These are phyloP conservation scores for Marmota monax DNA, from an alignment of 2,113 vertebrate genomes.

Conservation along the genomic window DNA sequence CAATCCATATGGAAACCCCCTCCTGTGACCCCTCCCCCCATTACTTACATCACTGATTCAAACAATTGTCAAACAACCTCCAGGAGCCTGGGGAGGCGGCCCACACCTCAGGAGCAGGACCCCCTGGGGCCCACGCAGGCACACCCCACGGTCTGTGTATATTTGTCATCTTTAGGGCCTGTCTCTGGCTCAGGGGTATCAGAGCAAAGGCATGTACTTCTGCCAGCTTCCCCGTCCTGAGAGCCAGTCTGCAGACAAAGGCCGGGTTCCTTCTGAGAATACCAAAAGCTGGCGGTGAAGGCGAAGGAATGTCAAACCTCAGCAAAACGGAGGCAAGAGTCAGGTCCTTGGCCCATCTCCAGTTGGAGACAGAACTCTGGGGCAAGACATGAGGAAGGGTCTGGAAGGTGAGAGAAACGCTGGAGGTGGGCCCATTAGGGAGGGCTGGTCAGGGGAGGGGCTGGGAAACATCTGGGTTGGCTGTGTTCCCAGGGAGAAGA, in stretches of 20 bases:
- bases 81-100: neutral
- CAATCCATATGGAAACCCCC: neutral
- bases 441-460: slow-evolving; percentile 66
- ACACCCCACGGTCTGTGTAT: neutral
- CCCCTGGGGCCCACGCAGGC: too few species aligned
- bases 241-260: neutral
- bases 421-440: slow-evolving; percentile 69
- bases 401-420: slow-evolving; percentile 54
- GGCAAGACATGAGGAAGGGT: neutral
- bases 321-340: neutral
- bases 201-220: neutral
- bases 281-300: neutral
- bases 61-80: neutral
- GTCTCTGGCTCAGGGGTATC: neutral
- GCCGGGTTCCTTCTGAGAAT: neutral
- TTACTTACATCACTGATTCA: neutral
- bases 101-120: neutral
- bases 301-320: neutral
- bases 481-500: slow-evolving; percentile 77
- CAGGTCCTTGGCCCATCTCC: neutral
- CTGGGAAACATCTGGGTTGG: slow-evolving; percentile 84
- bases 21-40: neutral
- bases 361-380: neutral
- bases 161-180: neutral
- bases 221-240: neutral